These are phyloP conservation scores for Auanema freiburgensis DNA, from an alignment of 2,888 invertebrate genomes.

Conservation along the genomic window DNA sequence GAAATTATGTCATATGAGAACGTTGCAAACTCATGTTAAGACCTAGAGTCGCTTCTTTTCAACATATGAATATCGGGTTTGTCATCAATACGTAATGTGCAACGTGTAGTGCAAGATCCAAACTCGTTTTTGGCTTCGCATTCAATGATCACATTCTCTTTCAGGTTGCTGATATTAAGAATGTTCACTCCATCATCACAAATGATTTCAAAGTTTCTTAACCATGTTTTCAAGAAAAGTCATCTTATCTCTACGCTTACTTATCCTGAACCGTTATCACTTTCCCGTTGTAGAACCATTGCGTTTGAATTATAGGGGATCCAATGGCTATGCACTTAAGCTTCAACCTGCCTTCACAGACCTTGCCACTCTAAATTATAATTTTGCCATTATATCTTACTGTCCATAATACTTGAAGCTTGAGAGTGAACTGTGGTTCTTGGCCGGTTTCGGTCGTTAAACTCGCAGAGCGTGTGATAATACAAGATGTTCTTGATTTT, in stretches of 20 bases:
- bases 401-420: conserved; percentile 9
- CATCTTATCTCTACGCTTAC: conserved; percentile 1
- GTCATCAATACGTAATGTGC: background rate
- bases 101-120: conserved; percentile 9
- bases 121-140: conserved; percentile 13
- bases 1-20: background rate
- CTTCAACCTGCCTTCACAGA: background rate
- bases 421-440: conserved; percentile 10
- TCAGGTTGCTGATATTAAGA: conserved; percentile 8
- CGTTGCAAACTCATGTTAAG: background rate
- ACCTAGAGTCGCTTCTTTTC: conserved; percentile 14
- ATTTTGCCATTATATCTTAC: background rate
- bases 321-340: conserved; percentile 17
- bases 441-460: conserved; percentile 15
- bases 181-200: conserved; percentile 31
- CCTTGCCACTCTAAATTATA: conserved; percentile 8
- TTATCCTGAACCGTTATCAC: background rate
- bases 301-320: background rate
- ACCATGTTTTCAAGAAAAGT: too few species aligned
- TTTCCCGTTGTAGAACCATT: conserved; percentile 6
- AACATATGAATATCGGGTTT: background rate
- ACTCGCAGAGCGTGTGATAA: conserved; percentile 12
- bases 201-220: conserved; percentile 24
- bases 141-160: background rate
- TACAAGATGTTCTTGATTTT: conserved; percentile 13